phyloP scores from a whole-genome alignment of 1,140 invertebrate genomes.

The Zaprionus ornatus region DNA sequence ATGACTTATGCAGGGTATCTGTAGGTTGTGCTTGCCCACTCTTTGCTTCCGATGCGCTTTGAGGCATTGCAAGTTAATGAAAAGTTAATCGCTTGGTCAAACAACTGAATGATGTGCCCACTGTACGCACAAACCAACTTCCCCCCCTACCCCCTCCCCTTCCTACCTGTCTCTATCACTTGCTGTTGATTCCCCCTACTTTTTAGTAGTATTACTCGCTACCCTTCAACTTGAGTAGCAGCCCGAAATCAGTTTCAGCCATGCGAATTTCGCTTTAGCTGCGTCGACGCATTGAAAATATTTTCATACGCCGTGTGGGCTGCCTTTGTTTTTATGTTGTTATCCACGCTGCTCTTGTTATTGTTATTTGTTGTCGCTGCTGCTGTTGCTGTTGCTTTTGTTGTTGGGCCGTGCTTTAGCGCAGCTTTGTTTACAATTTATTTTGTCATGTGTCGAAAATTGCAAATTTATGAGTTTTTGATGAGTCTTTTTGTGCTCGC shows the following conservation, averaged over 20 bases:
- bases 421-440: constrained; percentile 76
- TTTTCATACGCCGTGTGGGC: constrained; percentile 52
- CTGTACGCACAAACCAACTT: background rate
- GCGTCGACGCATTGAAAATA: constrained; percentile 41
- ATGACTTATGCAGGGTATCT: background rate
- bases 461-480: constrained; percentile 81
- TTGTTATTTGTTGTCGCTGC: constrained; percentile 9
- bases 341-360: constrained; percentile 9
- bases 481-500: constrained; percentile 75
- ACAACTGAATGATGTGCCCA: background rate
- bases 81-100: background rate
- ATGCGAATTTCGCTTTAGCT: constrained; percentile 9
- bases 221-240: background rate
- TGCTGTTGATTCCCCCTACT: background rate
- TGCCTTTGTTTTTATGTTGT: constrained; percentile 49
- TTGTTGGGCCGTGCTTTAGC: constrained; percentile 31
- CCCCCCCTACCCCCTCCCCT: background rate
- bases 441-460: constrained; percentile 82
- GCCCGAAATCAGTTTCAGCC: constrained; percentile 6
- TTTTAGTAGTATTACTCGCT: no score
- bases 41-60: background rate
- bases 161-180: background rate
- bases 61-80: background rate
- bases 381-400: constrained; percentile 5
- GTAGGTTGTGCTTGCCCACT: background rate